Percentiles rank a stretch among this genome's conserved stretches.
Conservation (phyloP, 2,888 invertebrate genomes). For the Hanleya hanleyi region DNA sequence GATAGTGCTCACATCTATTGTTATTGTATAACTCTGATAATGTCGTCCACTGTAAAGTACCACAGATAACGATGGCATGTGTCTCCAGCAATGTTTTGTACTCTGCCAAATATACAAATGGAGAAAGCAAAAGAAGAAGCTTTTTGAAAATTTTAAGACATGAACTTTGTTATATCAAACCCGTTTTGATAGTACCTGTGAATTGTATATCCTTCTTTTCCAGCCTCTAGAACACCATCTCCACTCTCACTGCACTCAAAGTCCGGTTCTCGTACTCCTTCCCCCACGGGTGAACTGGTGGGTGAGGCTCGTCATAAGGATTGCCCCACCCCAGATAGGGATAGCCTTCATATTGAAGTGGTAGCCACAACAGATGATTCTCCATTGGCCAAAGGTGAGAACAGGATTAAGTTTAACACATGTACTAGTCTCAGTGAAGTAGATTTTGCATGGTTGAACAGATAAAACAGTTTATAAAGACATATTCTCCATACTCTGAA, state of each 20-base stretch:
- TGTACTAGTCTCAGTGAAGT: too few species aligned
- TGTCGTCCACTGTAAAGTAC: neutral
- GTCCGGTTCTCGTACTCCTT: conserved; percentile 45
- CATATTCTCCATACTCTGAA: too few species aligned
- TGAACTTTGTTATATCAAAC: too few species aligned
- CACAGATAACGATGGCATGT: neutral
- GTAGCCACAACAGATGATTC: conserved; percentile 51
- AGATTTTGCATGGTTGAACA: too few species aligned
- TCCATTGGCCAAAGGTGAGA: conserved; percentile 28
- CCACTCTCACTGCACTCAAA: conserved; percentile 52
- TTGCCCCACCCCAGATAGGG: conserved; percentile 68
- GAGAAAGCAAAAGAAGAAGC: too few species aligned
- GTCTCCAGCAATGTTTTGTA: neutral
- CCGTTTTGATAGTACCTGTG: too few species aligned
- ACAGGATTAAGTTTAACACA: too few species aligned
- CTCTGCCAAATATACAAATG: too few species aligned
- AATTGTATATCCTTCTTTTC: neutral
- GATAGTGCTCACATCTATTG: too few species aligned
- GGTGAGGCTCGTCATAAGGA: conserved; percentile 56
- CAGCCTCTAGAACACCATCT: conserved; percentile 51
- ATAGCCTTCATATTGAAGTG: conserved; percentile 69
- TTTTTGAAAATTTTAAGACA: too few species aligned
- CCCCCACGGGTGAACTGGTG: conserved; percentile 55
- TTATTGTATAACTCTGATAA: too few species aligned
- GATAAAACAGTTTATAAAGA: too few species aligned